Percentiles rank a stretch among this genome's conserved stretches.
Evolutionary conservation across 1,140 invertebrate genomes (phyloP).

Genomic region (Micrasema minimum): DNA sequence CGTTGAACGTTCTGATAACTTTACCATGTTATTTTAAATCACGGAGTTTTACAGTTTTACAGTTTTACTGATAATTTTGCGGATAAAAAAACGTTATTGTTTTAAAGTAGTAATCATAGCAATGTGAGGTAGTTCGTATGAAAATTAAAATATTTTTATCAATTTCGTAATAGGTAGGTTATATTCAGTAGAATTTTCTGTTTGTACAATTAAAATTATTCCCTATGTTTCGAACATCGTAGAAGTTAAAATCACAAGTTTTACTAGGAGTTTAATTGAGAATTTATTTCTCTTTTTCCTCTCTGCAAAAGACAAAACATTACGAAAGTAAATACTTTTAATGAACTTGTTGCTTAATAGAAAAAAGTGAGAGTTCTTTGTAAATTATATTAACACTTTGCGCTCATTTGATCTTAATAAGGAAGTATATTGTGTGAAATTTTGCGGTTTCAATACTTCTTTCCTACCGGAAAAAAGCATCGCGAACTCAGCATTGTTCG

Average conservation of each 20-base stretch:
- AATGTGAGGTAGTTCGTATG: background rate
- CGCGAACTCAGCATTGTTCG: background rate
- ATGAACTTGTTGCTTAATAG: slow-evolving; percentile 4
- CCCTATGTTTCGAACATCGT: no score
- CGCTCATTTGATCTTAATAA: slow-evolving; percentile 20
- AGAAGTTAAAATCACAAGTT: no score
- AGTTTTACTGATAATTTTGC: background rate
- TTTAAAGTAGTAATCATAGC: background rate
- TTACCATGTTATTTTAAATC: background rate
- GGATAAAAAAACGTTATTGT: background rate
- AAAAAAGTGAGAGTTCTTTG: slow-evolving; percentile 24
- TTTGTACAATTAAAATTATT: no score
- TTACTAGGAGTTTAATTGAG: no score
- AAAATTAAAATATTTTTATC: background rate
- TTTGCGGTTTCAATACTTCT: slow-evolving; percentile 11
- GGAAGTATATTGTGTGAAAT: slow-evolving; percentile 29
- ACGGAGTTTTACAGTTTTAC: background rate
- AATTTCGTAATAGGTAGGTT: background rate
- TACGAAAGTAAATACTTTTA: background rate
- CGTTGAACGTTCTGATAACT: background rate
- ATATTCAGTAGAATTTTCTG: background rate
- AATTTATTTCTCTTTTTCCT: background rate
- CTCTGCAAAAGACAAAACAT: background rate
- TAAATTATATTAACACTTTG: slow-evolving; percentile 25
- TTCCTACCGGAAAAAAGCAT: background rate